phyloP scores from a whole-genome alignment of 2,888 invertebrate species.

The Amphipyra berbera region DNA sequence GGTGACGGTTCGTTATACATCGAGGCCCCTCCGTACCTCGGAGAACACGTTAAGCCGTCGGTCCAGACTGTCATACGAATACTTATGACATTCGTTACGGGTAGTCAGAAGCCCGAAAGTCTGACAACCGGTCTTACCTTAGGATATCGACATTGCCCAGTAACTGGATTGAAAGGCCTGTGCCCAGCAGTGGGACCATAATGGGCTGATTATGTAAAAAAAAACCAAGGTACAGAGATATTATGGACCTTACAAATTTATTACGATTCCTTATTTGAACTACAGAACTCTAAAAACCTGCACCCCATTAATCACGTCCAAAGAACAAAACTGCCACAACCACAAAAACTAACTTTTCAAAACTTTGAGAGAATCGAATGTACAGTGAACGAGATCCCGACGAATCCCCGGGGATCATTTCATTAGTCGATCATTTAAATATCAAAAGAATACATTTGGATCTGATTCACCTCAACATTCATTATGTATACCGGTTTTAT shows the following conservation, averaged over 20 bases:
- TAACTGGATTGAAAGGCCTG: no score
- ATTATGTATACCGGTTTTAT: slow-evolving; percentile 61
- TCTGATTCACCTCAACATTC: slow-evolving; percentile 65
- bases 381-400: slow-evolving; percentile 36
- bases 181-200: no score
- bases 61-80: no score
- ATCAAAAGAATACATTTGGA: slow-evolving; percentile 83
- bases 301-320: slow-evolving; percentile 28
- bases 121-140: no score
- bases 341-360: slow-evolving; percentile 43
- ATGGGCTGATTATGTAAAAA: no score
- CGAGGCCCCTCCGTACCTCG: no score
- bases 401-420: slow-evolving; percentile 71
- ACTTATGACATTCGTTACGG: no score
- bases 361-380: slow-evolving; percentile 47
- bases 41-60: no score
- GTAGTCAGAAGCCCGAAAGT: no score
- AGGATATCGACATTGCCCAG: no score
- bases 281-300: slow-evolving; percentile 3
- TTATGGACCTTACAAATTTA: background rate
- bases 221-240: no score
- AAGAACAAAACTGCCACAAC: slow-evolving; percentile 44
- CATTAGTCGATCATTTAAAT: slow-evolving; percentile 81
- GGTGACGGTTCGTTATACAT: no score
- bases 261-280: background rate